Evolutionary conservation across 2,888 invertebrate genomes (phyloP), one percentile per base, ranked within the genome.

Genomic region (Monoplex corrugatus): DNA sequence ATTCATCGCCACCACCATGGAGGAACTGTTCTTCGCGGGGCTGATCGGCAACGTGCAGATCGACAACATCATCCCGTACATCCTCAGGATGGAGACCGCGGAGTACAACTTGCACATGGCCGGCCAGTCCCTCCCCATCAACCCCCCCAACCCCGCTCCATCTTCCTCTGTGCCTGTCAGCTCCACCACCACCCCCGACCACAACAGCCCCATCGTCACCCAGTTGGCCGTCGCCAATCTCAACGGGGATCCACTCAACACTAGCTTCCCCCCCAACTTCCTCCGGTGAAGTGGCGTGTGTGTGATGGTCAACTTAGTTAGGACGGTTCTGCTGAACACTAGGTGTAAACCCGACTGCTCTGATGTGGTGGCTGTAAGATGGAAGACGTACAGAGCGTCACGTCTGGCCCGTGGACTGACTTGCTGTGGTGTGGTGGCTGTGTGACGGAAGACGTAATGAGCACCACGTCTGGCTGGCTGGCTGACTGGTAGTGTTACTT

Each of bases 31-130:
- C 97, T 98, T 98, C 97, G 98, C 98, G 96, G 98, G 98, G 95
- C 97, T 99, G 91, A 98, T 98, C 93, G 98, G 98, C 82, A 98
- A 98, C 96, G 98, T 99, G 93, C 98, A 98, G 96, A 98, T 99
- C 90, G 98, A 99, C 95, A 98, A 98, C 95, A 98, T 99, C 93
- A 98, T 99, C 96, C 99, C 99, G 45, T 98, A 97, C 94, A 98
- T 99, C 95, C 97, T 99, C 93, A 97, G 97, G 91, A 97, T 97
- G 97, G 97, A 96, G 90, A 95, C 95, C 0, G 94, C 95, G 1
- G 95, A 96, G 90, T 96, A 96, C 89, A 95, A 94, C 89, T 93
- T 94, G 10, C 95, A 95, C 91, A 94, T 95, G 94, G 93, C 94
- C 16, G 94, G 94, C 19, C 92, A 92, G 89, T 90, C 87, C 45